Evolutionary conservation across 2,797 vertebrate genomes (phyloP).

Genomic region (Bufotes viridis): DNA sequence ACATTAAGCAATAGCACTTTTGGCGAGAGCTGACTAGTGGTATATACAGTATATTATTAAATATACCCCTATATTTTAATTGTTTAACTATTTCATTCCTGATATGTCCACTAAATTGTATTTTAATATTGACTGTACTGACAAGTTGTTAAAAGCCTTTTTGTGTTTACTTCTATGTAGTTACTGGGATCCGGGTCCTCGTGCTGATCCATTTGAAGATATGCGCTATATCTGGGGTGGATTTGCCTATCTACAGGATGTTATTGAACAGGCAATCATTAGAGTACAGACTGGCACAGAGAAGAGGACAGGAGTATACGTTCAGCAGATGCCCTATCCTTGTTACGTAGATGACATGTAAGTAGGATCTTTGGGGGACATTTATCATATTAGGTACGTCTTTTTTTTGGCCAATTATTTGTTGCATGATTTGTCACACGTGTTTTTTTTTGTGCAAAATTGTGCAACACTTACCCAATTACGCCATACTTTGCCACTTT

Average conservation of each 20-base stretch:
- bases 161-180: conserved; percentile 69
- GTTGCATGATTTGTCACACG: too few relatives aligned
- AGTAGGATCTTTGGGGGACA: conserved; percentile 63
- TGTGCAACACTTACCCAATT: too few relatives aligned
- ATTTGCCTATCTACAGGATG: conserved; percentile 94
- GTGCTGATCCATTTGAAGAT: conserved; percentile 97
- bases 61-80: not conserved
- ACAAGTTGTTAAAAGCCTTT: not conserved
- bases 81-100: not conserved
- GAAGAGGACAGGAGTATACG: conserved; percentile 89
- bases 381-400: too few relatives aligned
- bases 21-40: not conserved
- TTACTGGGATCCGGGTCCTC: conserved; percentile 98
- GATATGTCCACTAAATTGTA: not conserved
- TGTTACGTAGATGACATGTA: conserved; percentile 98
- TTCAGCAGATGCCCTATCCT: conserved; percentile 99
- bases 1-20: not conserved
- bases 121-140: conserved; percentile 24
- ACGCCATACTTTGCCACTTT: too few relatives aligned
- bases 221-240: conserved; percentile 97
- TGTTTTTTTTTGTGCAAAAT: too few relatives aligned
- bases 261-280: conserved; percentile 94
- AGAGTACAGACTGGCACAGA: conserved; percentile 86
- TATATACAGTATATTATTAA: too few relatives aligned
- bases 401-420: too few relatives aligned